A percentile compares a stretch with the other conserved stretches of the same genome.
These are phyloP conservation scores for Fregetta grallaria DNA, from an alignment of 2,113 vertebrate genomes.

Conservation along the genomic window DNA sequence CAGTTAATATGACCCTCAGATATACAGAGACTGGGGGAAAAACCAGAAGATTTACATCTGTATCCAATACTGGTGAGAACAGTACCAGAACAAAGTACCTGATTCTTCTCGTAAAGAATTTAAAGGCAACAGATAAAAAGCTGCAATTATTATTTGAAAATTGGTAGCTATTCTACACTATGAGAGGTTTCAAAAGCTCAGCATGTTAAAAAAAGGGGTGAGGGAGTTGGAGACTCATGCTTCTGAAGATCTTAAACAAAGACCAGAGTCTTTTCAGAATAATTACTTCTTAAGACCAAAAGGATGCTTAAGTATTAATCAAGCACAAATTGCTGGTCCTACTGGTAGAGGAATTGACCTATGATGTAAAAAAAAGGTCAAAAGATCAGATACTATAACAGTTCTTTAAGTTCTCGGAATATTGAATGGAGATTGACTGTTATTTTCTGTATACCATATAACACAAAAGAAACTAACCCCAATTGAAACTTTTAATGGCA, in stretches of 20 bases:
- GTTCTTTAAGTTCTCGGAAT: not conserved
- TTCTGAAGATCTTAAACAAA: not conserved
- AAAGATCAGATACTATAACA: not conserved
- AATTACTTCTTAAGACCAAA: not conserved
- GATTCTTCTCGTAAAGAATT: not conserved
- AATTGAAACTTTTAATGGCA: not conserved
- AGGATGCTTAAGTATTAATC: not conserved
- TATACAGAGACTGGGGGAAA: not conserved
- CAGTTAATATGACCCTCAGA: not conserved
- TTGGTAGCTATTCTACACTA: not conserved
- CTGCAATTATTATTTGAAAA: not conserved
- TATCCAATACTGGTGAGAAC: not conserved
- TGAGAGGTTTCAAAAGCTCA: not conserved
- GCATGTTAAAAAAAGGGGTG: not conserved
- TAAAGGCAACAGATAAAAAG: not conserved
- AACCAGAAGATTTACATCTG: not conserved
- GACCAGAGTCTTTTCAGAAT: not conserved
- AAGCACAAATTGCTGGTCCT: not conserved
- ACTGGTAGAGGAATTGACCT: not conserved
- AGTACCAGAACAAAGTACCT: not conserved
- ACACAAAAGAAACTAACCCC: not conserved
- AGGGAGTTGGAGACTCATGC: not conserved
- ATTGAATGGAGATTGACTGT: not conserved
- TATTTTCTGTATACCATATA: not conserved
- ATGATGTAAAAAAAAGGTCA: not conserved